Conservation (phyloP, 2,113 vertebrate genomes). For the Neogobius melanostomus region DNA sequence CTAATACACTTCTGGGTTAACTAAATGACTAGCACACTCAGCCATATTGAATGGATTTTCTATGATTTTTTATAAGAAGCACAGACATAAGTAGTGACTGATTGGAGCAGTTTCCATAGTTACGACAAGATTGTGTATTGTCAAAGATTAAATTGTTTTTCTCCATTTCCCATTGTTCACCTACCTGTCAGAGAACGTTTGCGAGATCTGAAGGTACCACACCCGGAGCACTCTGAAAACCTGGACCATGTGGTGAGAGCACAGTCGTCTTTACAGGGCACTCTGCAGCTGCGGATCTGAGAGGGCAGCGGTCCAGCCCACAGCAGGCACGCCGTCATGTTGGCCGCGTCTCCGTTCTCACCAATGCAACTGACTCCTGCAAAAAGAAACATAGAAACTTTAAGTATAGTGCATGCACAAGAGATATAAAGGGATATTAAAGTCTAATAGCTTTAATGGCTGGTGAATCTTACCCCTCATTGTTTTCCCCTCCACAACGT, state of each 20-base stretch:
- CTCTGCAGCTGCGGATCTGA: constrained; percentile 79
- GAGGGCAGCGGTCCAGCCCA: constrained; percentile 82
- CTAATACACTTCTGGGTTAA: no score
- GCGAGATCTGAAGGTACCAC: constrained; percentile 77
- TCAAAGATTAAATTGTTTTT: background rate
- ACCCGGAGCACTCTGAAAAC: constrained; percentile 85
- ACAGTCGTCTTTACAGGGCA: constrained; percentile 92
- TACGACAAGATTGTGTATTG: background rate
- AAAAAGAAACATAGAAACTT: constrained; percentile 25
- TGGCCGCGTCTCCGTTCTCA: constrained; percentile 70
- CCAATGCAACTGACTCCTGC: constrained; percentile 84
- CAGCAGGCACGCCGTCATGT: constrained; percentile 80
- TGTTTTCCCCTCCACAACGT: no score
- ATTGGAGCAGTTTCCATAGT: background rate
- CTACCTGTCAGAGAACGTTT: constrained; percentile 87
- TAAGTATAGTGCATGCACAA: background rate
- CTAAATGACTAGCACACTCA: background rate
- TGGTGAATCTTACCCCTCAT: no score
- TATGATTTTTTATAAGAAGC: background rate
- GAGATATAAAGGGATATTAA: no score
- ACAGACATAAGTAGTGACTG: background rate
- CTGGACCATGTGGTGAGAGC: constrained; percentile 90
- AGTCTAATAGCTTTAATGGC: no score
- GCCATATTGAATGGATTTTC: background rate
- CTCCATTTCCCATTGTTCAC: background rate